A percentile compares a stretch with the other conserved stretches of the same genome.
phyloP scores from a whole-genome alignment of 2,888 invertebrate genomes.

The Phania funesta region DNA sequence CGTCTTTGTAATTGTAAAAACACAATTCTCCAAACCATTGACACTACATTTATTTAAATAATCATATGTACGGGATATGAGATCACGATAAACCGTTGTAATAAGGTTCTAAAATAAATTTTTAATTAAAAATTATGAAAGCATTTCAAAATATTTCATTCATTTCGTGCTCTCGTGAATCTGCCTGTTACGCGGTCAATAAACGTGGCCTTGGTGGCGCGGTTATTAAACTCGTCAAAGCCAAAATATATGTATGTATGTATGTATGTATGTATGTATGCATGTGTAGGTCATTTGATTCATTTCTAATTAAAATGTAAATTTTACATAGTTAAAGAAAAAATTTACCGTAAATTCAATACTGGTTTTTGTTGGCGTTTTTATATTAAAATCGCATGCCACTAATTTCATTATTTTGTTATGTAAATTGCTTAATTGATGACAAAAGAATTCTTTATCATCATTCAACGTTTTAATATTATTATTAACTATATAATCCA shows the following conservation, averaged over 20 bases:
- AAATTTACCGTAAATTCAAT: slow-evolving; percentile 70
- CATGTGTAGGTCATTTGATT: too few relatives aligned
- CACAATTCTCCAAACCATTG: slow-evolving; percentile 24
- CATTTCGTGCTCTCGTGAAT: too few relatives aligned
- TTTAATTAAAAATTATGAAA: not conserved
- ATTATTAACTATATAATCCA: slow-evolving; percentile 59
- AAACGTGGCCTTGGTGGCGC: too few relatives aligned
- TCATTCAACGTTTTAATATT: slow-evolving; percentile 60
- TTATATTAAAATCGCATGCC: slow-evolving; percentile 72
- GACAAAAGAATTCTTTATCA: slow-evolving; percentile 70
- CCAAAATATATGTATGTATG: too few relatives aligned
- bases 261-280: too few relatives aligned
- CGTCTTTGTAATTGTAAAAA: not conserved
- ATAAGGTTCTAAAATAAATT: slow-evolving; percentile 60
- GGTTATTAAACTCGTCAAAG: too few relatives aligned
- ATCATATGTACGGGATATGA: slow-evolving; percentile 48
- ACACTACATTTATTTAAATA: slow-evolving; percentile 45
- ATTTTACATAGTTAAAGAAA: not conserved
- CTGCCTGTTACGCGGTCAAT: too few relatives aligned
- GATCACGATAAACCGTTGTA: slow-evolving; percentile 66
- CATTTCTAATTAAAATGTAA: not conserved
- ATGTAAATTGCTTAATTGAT: slow-evolving; percentile 71
- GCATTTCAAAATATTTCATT: too few relatives aligned
- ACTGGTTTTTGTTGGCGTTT: slow-evolving; percentile 73
- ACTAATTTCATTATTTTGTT: slow-evolving; percentile 72